Percentiles rank a stretch among this genome's conserved stretches.
Conservation (phyloP, 2,113 vertebrate species). For the Numida meleagris region DNA sequence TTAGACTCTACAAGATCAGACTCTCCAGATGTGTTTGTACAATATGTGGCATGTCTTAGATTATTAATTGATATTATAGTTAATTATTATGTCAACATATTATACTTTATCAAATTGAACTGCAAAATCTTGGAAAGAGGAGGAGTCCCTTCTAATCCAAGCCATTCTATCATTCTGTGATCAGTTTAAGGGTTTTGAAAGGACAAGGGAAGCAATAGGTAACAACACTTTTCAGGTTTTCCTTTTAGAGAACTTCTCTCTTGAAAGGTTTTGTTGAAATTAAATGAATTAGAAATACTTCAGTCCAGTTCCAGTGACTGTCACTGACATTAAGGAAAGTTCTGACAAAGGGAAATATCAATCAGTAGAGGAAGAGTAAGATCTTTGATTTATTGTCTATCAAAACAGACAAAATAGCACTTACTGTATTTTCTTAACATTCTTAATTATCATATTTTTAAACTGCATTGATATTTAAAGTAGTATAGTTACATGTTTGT, state of each 20-base stretch:
- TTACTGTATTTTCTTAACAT: neutral
- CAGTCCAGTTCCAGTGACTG: neutral
- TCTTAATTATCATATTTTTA: neutral
- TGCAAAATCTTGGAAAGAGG: neutral
- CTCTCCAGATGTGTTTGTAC: neutral
- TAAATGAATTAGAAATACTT: neutral
- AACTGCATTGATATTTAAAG: neutral
- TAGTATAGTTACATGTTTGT: neutral
- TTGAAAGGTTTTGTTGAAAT: neutral
- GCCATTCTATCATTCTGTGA: neutral
- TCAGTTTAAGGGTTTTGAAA: neutral
- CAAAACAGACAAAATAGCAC: neutral
- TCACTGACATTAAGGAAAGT: neutral
- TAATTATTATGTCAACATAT: neutral
- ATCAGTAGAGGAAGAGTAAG: neutral
- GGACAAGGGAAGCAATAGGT: neutral
- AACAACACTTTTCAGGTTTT: neutral
- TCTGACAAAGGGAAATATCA: neutral
- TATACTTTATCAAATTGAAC: neutral
- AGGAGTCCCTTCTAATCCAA: neutral
- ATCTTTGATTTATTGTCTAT: neutral
- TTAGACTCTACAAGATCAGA: neutral
- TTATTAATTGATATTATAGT: neutral
- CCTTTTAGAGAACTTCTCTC: neutral
- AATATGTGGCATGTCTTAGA: neutral